Evolutionary conservation across 53 echinoderm and acorn worm species (phyloP).

Genomic region (Echinometra lucunter): DNA sequence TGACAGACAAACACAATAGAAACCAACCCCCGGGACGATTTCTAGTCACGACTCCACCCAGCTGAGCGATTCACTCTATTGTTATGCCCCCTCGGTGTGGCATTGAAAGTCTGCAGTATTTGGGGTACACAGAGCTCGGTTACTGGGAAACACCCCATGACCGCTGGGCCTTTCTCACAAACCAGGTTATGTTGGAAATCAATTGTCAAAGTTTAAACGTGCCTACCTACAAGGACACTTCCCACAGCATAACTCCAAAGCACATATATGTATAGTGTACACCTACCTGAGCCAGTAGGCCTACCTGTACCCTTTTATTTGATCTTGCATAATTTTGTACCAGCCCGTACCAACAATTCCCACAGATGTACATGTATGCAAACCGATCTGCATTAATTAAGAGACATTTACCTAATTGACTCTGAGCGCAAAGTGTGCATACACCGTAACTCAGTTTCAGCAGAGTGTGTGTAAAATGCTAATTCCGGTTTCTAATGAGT

Average conservation of each 20-base stretch:
- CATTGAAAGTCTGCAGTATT: constrained; percentile 40
- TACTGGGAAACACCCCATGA: constrained; percentile 25
- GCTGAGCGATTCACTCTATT: constrained; percentile 58
- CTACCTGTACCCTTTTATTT: background rate
- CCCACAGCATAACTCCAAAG: background rate
- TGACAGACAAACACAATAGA: constrained; percentile 52
- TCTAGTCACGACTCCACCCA: constrained; percentile 50
- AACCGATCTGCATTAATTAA: too few species aligned
- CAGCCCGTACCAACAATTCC: too few species aligned
- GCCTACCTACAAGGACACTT: background rate
- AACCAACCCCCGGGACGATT: background rate
- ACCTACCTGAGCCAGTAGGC: background rate
- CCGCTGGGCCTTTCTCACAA: background rate
- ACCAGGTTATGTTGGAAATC: background rate
- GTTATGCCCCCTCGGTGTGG: background rate
- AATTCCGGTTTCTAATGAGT: too few species aligned
- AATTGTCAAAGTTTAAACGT: background rate
- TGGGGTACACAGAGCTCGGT: constrained; percentile 44
- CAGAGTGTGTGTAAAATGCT: too few species aligned
- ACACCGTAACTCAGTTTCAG: too few species aligned
- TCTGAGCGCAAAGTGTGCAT: too few species aligned
- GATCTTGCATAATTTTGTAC: background rate
- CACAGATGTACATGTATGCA: too few species aligned
- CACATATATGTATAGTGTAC: too few species aligned
- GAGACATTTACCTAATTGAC: too few species aligned